phyloP scores from a whole-genome alignment of 2,113 vertebrate species.

The Danio rerio region DNA sequence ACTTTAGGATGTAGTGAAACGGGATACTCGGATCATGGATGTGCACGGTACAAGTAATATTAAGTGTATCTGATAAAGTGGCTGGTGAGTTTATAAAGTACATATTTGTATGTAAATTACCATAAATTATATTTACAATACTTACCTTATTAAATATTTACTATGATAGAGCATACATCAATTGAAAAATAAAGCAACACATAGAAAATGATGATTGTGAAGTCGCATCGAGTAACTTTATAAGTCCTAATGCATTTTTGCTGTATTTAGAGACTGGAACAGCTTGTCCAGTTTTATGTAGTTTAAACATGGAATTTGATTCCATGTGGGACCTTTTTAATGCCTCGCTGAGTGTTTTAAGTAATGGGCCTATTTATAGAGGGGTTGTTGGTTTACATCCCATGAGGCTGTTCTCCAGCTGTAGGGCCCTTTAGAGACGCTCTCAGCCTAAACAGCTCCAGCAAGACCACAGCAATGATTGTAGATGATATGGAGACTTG shows the following conservation, averaged over 20 bases:
- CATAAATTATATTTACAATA: too few relatives aligned
- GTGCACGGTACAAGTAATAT: too few relatives aligned
- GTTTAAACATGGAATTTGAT: background rate
- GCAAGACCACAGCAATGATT: background rate
- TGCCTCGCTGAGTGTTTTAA: slow-evolving; percentile 10
- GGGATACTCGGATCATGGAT: too few relatives aligned
- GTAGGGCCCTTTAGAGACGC: slow-evolving; percentile 19
- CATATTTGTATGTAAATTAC: too few relatives aligned
- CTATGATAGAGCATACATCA: too few relatives aligned
- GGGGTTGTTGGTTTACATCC: slow-evolving; percentile 5
- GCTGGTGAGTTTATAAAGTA: too few relatives aligned
- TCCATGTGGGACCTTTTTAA: background rate
- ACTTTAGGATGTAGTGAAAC: too few relatives aligned
- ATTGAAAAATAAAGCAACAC: too few relatives aligned
- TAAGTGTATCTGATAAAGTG: too few relatives aligned
- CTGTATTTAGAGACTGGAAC: background rate
- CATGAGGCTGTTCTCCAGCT: slow-evolving; percentile 16
- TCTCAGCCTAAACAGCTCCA: slow-evolving; percentile 12
- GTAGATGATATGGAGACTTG: slow-evolving; percentile 17
- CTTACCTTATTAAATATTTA: too few relatives aligned
- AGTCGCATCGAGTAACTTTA: background rate
- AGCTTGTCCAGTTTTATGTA: background rate
- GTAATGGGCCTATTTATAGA: slow-evolving; percentile 24
- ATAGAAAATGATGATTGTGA: background rate
- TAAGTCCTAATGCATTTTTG: background rate